Evolutionary conservation across 2,888 invertebrate genomes (phyloP).

Genomic region (Acleris literana): DNA sequence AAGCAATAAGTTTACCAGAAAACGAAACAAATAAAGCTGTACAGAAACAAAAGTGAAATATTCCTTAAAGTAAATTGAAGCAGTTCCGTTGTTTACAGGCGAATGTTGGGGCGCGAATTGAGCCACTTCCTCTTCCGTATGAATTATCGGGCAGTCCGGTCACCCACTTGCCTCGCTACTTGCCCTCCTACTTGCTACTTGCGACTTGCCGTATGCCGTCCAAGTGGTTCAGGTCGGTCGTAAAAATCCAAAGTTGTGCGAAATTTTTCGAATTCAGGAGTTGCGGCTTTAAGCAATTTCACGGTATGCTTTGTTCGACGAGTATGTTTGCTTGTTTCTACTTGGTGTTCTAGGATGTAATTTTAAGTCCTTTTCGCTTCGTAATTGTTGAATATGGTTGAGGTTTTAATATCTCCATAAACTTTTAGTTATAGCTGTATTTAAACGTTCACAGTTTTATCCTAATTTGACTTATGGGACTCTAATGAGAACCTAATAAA

Average conservation of each 20-base stretch:
- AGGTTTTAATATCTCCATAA: no score
- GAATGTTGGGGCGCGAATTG: slow-evolving; percentile 48
- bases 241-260: slow-evolving; percentile 53
- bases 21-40: slow-evolving; percentile 29
- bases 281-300: slow-evolving; percentile 39
- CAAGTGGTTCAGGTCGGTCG: slow-evolving; percentile 49
- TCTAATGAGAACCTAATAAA: no score
- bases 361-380: background rate
- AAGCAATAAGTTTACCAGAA: no score
- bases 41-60: slow-evolving; percentile 57
- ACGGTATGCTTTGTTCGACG: slow-evolving; percentile 12
- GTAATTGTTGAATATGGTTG: no score
- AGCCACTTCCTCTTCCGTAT: slow-evolving; percentile 53
- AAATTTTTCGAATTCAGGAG: slow-evolving; percentile 47
- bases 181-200: slow-evolving; percentile 24
- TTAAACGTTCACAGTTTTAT: no score
- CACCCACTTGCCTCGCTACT: slow-evolving; percentile 27
- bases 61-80: slow-evolving; percentile 45
- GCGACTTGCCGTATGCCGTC: slow-evolving; percentile 50
- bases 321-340: background rate
- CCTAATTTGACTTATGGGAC: no score
- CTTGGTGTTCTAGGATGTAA: background rate
- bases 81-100: slow-evolving; percentile 51
- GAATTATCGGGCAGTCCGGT: slow-evolving; percentile 52
- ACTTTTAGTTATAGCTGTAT: background rate